Evolutionary conservation across 2,797 vertebrate genomes (phyloP).

Genomic region (Phrynocephalus guinanensis): DNA sequence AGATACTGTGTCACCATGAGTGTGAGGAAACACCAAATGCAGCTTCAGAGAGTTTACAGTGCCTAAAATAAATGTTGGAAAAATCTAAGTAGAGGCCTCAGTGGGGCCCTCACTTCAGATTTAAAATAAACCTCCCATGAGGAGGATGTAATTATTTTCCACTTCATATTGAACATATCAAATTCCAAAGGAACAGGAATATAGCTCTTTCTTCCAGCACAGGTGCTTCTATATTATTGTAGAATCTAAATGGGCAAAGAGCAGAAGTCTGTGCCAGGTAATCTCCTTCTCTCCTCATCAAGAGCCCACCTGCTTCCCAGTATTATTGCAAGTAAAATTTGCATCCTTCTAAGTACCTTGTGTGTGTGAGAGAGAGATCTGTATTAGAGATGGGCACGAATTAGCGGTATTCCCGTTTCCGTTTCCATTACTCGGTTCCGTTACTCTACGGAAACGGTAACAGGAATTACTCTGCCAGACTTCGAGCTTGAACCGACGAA

Average conservation of each 20-base stretch:
- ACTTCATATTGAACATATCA: constrained; percentile 75
- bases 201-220: constrained; percentile 70
- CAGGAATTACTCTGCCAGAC: no score
- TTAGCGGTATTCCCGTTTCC: no score
- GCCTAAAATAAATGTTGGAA: constrained; percentile 80
- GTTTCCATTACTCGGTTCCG: no score
- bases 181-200: constrained; percentile 66
- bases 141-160: constrained; percentile 78
- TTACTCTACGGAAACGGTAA: no score
- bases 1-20: constrained; percentile 65
- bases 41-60: constrained; percentile 74
- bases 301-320: background rate
- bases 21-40: constrained; percentile 63
- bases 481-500: no score
- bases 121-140: constrained; percentile 78
- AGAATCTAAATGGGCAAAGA: constrained; percentile 55
- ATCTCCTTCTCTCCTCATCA: background rate
- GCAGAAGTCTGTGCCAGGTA: constrained; percentile 1
- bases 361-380: background rate
- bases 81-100: constrained; percentile 74
- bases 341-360: background rate
- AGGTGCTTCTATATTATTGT: constrained; percentile 68
- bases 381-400: no score
- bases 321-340: background rate
- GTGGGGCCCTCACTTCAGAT: constrained; percentile 66